Conservation (phyloP, 1,140 invertebrate genomes). For the Drosophila gunungcola region DNA sequence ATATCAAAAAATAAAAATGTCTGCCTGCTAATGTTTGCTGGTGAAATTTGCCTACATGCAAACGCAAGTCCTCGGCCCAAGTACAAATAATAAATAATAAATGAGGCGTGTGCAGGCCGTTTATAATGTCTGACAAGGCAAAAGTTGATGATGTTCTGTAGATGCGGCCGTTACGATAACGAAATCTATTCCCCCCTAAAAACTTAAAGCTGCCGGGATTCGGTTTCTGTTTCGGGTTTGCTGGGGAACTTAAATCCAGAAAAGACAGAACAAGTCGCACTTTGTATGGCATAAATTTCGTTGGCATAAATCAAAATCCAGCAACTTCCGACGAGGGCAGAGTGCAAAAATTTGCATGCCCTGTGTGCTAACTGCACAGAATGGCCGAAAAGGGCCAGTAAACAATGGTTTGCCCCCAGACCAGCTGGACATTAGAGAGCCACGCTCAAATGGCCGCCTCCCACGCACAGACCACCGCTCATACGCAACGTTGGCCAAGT, state of each 20-base stretch:
- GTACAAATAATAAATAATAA: slow-evolving; percentile 76
- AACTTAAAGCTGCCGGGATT: slow-evolving; percentile 42
- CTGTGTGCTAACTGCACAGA: slow-evolving; percentile 37
- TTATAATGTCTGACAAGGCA: slow-evolving; percentile 76
- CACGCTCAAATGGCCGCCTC: slow-evolving; percentile 73
- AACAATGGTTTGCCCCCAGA: slow-evolving; percentile 37
- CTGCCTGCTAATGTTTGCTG: slow-evolving; percentile 61
- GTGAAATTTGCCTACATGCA: slow-evolving; percentile 68
- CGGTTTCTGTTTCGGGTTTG: slow-evolving; percentile 12
- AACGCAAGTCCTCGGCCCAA: slow-evolving; percentile 13
- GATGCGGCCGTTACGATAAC: slow-evolving; percentile 57
- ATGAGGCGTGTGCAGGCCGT: slow-evolving; percentile 83
- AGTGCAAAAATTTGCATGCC: slow-evolving; percentile 81
- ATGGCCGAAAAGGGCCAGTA: slow-evolving; percentile 43
- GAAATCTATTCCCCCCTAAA: slow-evolving; percentile 23
- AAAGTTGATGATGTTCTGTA: slow-evolving; percentile 56
- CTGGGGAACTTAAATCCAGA: slow-evolving; percentile 31
- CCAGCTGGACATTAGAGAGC: slow-evolving; percentile 59
- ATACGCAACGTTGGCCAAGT: slow-evolving; percentile 70
- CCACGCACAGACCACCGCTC: slow-evolving; percentile 66
- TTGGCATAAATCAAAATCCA: slow-evolving; percentile 82
- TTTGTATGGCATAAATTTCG: slow-evolving; percentile 79
- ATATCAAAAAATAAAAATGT: slow-evolving; percentile 57
- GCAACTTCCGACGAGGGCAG: slow-evolving; percentile 76
- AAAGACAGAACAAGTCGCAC: slow-evolving; percentile 38